These are phyloP conservation scores for Callyntrura guangdongensis DNA, from an alignment of 2,888 invertebrate species.

Conservation along the genomic window DNA sequence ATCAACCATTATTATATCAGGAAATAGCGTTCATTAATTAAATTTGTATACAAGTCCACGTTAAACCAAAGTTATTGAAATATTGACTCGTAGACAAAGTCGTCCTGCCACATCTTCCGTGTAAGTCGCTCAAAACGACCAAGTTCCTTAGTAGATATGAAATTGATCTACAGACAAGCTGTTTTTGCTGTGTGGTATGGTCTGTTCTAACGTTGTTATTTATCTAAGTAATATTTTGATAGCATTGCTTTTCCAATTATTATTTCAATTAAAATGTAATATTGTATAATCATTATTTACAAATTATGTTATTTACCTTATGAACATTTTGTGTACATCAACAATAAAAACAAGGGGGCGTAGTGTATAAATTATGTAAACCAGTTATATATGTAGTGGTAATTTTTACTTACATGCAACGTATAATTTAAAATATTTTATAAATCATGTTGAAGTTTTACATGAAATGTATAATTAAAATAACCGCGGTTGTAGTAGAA, in stretches of 20 bases:
- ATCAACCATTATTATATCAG: background rate
- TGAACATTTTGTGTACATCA: background rate
- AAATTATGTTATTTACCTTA: constrained; percentile 27
- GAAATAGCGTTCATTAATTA: background rate
- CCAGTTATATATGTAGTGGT: background rate
- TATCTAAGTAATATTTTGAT: background rate
- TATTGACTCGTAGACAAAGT: constrained; percentile 12
- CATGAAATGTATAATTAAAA: background rate
- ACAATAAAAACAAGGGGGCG: background rate
- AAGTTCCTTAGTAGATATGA: constrained; percentile 44
- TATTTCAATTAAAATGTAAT: background rate
- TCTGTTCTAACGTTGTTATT: background rate
- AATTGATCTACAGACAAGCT: background rate
- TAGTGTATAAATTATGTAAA: background rate
- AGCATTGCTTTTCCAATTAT: constrained; percentile 10
- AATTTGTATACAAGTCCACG: constrained; percentile 16
- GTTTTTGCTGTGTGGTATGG: background rate
- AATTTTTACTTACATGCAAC: background rate
- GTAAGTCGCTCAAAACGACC: constrained; percentile 63
- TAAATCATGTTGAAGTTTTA: background rate
- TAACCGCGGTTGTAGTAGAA: background rate
- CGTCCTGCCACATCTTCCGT: constrained; percentile 47
- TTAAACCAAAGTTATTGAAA: constrained; percentile 32
- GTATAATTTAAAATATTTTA: background rate
- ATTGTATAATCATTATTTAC: background rate